Conservation (phyloP, 2,888 invertebrate genomes). For the Digitonthophagus gazella region DNA sequence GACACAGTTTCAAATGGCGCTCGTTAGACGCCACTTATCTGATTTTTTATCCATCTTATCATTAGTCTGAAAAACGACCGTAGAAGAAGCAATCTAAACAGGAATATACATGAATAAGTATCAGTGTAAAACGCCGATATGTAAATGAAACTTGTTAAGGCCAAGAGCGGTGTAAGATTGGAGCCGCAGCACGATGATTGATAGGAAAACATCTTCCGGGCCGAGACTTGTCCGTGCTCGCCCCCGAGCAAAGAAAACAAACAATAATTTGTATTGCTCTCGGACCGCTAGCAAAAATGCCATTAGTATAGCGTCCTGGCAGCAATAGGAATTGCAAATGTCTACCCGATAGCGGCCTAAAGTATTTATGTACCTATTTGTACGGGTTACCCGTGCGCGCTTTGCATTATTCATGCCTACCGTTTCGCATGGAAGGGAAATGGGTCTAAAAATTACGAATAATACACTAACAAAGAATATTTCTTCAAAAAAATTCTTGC, state of each 20-base stretch:
- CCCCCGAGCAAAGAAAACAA: constrained; percentile 4
- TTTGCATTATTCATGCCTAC: constrained; percentile 11
- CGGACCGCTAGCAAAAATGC: constrained; percentile 1
- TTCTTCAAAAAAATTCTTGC: not conserved
- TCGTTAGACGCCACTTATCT: not conserved
- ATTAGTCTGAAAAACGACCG: not conserved
- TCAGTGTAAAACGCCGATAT: not conserved
- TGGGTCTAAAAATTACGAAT: constrained; percentile 6
- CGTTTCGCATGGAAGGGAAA: constrained; percentile 6
- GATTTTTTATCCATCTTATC: not conserved
- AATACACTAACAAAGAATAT: not conserved
- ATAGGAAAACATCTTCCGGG: not conserved
- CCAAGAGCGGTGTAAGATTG: not conserved
- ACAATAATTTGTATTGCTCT: constrained; percentile 3
- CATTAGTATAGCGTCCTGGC: constrained; percentile 12
- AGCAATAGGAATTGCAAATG: constrained; percentile 12
- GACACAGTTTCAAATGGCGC: not conserved
- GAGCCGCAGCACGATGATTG: not conserved
- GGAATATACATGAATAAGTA: not conserved
- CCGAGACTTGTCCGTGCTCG: not conserved
- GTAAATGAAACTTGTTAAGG: not conserved
- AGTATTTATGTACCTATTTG: constrained; percentile 17
- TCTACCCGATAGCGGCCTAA: constrained; percentile 8
- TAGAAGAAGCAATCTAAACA: not conserved
- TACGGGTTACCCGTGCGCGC: constrained; percentile 4